phyloP scores from a whole-genome alignment of 2,113 vertebrate species.

The Syngnathoides biaculeatus region DNA sequence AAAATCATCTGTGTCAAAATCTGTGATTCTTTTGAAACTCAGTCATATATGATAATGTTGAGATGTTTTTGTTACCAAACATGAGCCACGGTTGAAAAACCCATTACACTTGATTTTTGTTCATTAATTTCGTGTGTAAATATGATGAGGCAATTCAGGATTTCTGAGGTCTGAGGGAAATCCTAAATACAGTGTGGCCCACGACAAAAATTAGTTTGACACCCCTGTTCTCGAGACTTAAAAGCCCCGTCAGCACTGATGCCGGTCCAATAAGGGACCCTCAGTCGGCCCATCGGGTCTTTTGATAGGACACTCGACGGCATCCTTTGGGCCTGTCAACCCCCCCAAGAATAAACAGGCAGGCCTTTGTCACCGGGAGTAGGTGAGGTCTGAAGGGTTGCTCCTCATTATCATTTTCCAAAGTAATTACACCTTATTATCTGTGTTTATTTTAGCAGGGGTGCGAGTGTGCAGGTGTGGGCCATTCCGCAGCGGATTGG shows the following conservation, averaged over 20 bases:
- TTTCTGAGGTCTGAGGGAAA: too few relatives aligned
- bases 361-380: conserved; percentile 76
- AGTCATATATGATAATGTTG: too few relatives aligned
- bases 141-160: too few relatives aligned
- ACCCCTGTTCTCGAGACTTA: too few relatives aligned
- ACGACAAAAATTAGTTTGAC: too few relatives aligned
- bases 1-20: too few relatives aligned
- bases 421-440: conserved; percentile 97
- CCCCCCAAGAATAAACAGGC: conserved; percentile 84
- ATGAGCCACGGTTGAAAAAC: too few relatives aligned
- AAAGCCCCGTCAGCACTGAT: conserved; percentile 65
- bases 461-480: conserved; percentile 91
- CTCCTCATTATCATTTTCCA: conserved; percentile 86
- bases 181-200: too few relatives aligned
- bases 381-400: conserved; percentile 60
- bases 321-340: conserved; percentile 75
- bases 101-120: too few relatives aligned
- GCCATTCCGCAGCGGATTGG: conserved; percentile 83
- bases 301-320: conserved; percentile 66
- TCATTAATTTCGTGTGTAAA: too few relatives aligned
- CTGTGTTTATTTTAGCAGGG: conserved; percentile 93
- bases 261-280: conserved; percentile 57
- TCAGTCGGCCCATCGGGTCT: conserved; percentile 57
- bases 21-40: too few relatives aligned
- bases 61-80: too few relatives aligned